phyloP scores from a whole-genome alignment of 2,888 invertebrate species.

The Callyntrura guangdongensis region DNA sequence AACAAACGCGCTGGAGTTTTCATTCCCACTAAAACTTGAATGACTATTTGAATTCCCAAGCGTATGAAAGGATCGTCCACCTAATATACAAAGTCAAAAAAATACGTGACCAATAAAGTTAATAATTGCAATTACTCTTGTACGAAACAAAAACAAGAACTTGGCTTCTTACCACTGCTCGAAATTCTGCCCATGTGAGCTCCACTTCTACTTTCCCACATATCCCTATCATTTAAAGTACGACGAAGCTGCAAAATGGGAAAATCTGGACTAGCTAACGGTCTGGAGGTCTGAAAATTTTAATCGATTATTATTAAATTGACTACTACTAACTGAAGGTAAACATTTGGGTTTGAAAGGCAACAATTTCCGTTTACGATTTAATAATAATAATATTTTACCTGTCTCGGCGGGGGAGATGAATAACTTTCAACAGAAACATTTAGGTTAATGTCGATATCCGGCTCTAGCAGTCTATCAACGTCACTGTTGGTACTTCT shows the following conservation, averaged over 20 bases:
- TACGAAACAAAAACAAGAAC: too few species aligned
- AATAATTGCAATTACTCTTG: neutral
- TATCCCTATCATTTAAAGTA: neutral
- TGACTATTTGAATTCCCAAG: constrained; percentile 13
- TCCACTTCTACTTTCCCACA: neutral
- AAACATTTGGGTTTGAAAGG: too few species aligned
- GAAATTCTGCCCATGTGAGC: neutral
- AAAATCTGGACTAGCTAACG: constrained; percentile 72
- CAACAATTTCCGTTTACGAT: neutral
- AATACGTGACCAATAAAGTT: neutral
- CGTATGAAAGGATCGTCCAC: neutral
- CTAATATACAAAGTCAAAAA: neutral
- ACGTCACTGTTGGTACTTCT: neutral
- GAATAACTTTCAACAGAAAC: constrained; percentile 65
- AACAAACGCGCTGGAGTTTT: constrained; percentile 63
- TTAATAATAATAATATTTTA: neutral
- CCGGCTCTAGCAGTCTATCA: constrained; percentile 25
- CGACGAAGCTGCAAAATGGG: constrained; percentile 68
- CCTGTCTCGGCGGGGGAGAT: constrained; percentile 67
- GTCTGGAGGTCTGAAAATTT: constrained; percentile 15
- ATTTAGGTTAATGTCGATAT: constrained; percentile 64
- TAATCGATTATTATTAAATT: neutral
- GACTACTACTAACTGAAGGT: neutral
- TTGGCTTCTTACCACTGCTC: neutral
- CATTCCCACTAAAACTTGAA: neutral